Percentiles rank a stretch among this genome's conserved stretches.
Conservation (phyloP, 2,113 vertebrate species). For the Microcebus lehilahytsara region DNA sequence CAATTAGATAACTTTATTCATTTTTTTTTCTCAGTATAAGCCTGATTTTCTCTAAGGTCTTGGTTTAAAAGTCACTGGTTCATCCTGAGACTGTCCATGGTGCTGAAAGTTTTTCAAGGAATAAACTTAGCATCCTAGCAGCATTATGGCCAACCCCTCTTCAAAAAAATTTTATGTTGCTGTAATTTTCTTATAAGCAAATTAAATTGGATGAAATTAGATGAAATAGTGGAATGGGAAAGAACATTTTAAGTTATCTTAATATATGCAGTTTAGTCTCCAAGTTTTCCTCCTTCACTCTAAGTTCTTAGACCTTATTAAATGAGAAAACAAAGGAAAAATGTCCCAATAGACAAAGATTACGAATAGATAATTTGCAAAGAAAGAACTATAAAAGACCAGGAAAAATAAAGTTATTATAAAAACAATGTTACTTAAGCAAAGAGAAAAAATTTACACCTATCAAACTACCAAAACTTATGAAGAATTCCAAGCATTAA, state of each 20-base stretch:
- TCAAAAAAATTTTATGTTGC: not conserved
- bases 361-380: not conserved
- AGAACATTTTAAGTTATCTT: not conserved
- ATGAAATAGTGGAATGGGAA: not conserved
- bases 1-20: not conserved
- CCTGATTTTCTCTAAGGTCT: not conserved
- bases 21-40: not conserved
- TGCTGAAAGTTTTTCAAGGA: slow-evolving; percentile 16
- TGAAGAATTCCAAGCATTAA: not conserved
- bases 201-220: not conserved
- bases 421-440: not conserved
- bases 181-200: not conserved
- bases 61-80: not conserved
- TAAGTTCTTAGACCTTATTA: not conserved
- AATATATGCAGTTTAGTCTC: not conserved
- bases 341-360: not conserved
- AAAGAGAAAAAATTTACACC: not conserved
- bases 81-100: not conserved
- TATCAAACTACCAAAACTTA: not conserved
- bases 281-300: not conserved
- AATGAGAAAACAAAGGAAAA: not conserved
- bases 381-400: too few species aligned
- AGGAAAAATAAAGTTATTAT: not conserved
- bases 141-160: not conserved
- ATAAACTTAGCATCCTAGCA: rapidly evolving